Percentiles rank a stretch among this genome's conserved stretches.
phyloP scores from a whole-genome alignment of 2,888 invertebrate genomes.

The Oligia latruncula region DNA sequence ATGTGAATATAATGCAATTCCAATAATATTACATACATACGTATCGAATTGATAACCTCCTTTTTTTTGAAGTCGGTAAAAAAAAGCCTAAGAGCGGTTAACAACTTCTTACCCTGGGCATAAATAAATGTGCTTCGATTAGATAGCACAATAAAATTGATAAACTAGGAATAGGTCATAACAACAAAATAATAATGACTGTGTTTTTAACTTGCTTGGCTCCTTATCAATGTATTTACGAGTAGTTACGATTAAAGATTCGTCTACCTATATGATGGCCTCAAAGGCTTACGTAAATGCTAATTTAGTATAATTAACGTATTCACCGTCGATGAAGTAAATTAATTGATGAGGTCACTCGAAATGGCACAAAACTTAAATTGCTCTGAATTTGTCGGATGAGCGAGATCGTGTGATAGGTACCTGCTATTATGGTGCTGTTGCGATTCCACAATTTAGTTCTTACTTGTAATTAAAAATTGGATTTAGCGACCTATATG shows the following conservation, averaged over 20 bases:
- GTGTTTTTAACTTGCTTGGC: constrained; percentile 7
- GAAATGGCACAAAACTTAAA: constrained; percentile 77
- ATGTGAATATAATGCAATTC: no score
- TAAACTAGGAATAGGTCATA: constrained; percentile 3
- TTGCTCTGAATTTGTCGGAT: constrained; percentile 77
- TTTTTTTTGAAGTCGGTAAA: no score
- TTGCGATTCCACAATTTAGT: neutral
- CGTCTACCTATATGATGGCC: constrained; percentile 47
- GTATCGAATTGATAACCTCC: no score
- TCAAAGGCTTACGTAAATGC: constrained; percentile 67
- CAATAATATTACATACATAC: no score
- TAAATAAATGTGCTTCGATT: neutral
- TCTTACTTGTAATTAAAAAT: neutral
- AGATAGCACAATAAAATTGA: neutral
- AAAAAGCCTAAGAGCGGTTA: neutral
- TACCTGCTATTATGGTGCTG: constrained; percentile 22
- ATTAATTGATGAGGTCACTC: constrained; percentile 85
- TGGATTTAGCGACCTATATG: neutral
- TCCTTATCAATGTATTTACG: constrained; percentile 34
- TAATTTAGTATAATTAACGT: constrained; percentile 80
- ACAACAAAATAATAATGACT: constrained; percentile 19
- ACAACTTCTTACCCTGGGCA: no score
- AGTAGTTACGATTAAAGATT: constrained; percentile 26
- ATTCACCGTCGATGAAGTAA: constrained; percentile 80
- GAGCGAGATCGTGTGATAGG: constrained; percentile 43